Base-by-base conservation (phyloP, 2,113 vertebrate genomes). In the Leptocoma aspasia region DNA sequence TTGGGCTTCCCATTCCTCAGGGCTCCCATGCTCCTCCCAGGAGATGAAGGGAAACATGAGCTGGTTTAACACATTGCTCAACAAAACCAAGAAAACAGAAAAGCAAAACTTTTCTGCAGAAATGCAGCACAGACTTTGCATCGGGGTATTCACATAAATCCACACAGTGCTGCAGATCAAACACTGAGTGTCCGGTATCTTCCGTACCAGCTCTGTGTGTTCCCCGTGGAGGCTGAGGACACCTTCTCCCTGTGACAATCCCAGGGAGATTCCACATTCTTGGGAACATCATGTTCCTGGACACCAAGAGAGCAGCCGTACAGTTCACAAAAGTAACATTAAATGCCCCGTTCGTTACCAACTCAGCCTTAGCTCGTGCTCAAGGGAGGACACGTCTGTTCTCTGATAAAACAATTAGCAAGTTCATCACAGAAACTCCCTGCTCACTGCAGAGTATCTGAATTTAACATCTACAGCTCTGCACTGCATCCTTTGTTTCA, bases 181-280 rank as follows among this genome's bases (percentile, higher is more conserved):
- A 57, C 23, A 27, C 16, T 0, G 13, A n/a, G 3, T 2, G 33
- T 22, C n/a, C 1, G 0, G 1, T 9, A 80, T 4, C 39, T 52
- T 23, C 65, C 1, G 1, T 4, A 63, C 15, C 2, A 75, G n/a
- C n/a, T 52, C 39, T 2, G 2, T 0, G 10, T 15, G 53, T 6
- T 89, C 35, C n/a, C 44, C 1, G 16, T 4, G 49, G 64, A 80
- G 86, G 21, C 26, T 13, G 27, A 86, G 72, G 63, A 22, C 42
- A 23, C 17, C 65, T 27, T 52, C 39, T 76, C 69, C 79, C 47
- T 13, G 13, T 6, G 61, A 75, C 57, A 42, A 1, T 26, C 57
- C 45, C 7, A 2, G 24, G 57, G 10, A 64, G 21, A 50, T 59
- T n/a, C 50, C 54, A 44, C 2, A 0, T 28, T 80, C 59, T 26